Conservation (phyloP, 2,797 vertebrate genomes). For the Lacerta viridis region DNA sequence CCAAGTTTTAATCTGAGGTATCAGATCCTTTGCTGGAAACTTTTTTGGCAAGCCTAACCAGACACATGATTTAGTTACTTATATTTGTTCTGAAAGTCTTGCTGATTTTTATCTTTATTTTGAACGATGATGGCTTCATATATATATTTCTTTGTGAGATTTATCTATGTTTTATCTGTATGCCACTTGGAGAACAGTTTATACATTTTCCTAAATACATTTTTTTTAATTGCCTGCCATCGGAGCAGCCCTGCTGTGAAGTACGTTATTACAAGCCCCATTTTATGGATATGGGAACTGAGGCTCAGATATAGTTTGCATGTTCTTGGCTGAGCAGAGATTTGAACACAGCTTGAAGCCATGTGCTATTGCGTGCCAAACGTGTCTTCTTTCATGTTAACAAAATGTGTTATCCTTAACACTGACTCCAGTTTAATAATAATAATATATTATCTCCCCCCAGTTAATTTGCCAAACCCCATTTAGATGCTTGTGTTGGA, state of each 20-base stretch:
- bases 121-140: too few relatives aligned
- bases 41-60: too few relatives aligned
- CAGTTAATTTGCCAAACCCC: not conserved
- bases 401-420: not conserved
- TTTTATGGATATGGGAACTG: not conserved
- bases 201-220: too few relatives aligned
- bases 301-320: not conserved
- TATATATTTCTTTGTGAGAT: too few relatives aligned
- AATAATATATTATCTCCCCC: too few relatives aligned
- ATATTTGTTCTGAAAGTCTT: too few relatives aligned
- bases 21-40: not conserved
- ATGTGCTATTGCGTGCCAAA: not conserved
- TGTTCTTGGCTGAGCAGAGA: not conserved
- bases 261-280: not conserved
- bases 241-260: not conserved
- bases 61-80: too few relatives aligned
- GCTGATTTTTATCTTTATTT: too few relatives aligned
- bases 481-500: not conserved
- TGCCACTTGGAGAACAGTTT: not conserved
- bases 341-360: not conserved
- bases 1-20: not conserved
- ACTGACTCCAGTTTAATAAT: not conserved
- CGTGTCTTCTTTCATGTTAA: not conserved
- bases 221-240: not conserved
- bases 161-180: too few relatives aligned